Conservation (phyloP, 2,797 vertebrate species). For the Columba guinea region DNA sequence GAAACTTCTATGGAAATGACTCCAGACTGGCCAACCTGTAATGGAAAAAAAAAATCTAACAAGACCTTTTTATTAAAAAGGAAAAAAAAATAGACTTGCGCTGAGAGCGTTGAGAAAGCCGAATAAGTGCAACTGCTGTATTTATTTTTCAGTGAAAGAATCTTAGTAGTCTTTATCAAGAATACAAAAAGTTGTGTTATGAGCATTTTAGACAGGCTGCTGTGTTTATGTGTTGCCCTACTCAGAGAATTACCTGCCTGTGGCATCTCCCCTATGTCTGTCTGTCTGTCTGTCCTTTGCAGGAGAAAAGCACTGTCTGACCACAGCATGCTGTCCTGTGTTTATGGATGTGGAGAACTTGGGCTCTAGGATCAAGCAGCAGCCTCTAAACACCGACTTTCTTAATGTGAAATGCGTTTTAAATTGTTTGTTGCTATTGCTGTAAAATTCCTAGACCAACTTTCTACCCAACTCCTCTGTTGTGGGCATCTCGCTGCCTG, state of each 20-base stretch:
- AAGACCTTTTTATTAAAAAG: neutral
- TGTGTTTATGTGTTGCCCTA: neutral
- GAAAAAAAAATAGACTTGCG: fast-evolving
- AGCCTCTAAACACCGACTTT: neutral
- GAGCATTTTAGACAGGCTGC: neutral
- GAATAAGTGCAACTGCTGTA: neutral
- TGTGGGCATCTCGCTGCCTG: fast-evolving
- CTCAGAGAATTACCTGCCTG: fast-evolving
- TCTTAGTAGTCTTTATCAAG: neutral
- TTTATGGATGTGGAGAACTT: neutral
- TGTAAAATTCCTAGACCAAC: neutral
- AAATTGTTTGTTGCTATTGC: neutral
- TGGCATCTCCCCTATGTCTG: fast-evolving
- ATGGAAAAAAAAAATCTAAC: neutral
- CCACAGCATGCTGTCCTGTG: fast-evolving
- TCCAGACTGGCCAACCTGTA: neutral
- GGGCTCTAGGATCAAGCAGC: fast-evolving
- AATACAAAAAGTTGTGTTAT: neutral
- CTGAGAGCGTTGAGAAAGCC: fast-evolving
- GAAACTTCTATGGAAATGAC: neutral
- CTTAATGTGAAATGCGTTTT: neutral
- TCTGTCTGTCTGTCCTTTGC: neutral
- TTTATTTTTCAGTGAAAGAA: neutral
- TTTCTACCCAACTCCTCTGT: neutral
- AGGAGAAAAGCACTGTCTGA: neutral